Base-by-base conservation (phyloP, 1,140 invertebrate species). In the Thaumatotibia leucotreta region DNA sequence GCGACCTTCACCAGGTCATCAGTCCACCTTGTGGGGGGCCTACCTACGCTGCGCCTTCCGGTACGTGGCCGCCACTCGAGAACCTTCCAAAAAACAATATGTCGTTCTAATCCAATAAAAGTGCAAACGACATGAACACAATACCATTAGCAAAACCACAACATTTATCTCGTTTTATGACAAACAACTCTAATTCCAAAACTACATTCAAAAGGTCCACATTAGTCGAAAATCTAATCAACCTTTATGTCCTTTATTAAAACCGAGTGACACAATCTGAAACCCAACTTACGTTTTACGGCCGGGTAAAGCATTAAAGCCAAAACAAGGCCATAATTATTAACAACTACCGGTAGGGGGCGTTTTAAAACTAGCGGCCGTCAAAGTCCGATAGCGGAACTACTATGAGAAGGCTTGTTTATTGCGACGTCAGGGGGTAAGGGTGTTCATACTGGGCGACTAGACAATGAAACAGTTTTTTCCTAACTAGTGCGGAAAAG, bases 341-440 rank as follows among this genome's bases (percentile, higher is more conserved):
- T 69, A 62, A 65, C 63, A 61, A 50, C 62, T 61, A 31, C 67
- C 58, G 66, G 49, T 50, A 45, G 66, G 50, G 32, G 54, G 24
- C 32, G 52, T 68, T 68, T 68, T 68, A 68, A 68, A 68, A 68
- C 66, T 68, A 64, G 62, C 66, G 66, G 58, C 66, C 45, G 66
- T 58, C 52, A 58, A 58, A 58, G 52, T 58, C 24, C 39, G 62
- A 68, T 63, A 63, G 62, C 62, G 62, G 61, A 14, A 20, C 64
- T 39, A 68, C 52, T 64, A 68, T 64, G 66, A 68, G 61, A 52
- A 11, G 50, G 45, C 66, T 68, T 68, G 67, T 65, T 68, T 68
- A 68, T 68, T 35, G 61, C 63, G 61, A 69, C 61, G 67, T 69
- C 67, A 69, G 50, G 23, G 32, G 54, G 67, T 20, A 33, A 39